These are phyloP conservation scores for Neoaliturus tenellus DNA, from an alignment of 2,888 invertebrate species.

Conservation along the genomic window DNA sequence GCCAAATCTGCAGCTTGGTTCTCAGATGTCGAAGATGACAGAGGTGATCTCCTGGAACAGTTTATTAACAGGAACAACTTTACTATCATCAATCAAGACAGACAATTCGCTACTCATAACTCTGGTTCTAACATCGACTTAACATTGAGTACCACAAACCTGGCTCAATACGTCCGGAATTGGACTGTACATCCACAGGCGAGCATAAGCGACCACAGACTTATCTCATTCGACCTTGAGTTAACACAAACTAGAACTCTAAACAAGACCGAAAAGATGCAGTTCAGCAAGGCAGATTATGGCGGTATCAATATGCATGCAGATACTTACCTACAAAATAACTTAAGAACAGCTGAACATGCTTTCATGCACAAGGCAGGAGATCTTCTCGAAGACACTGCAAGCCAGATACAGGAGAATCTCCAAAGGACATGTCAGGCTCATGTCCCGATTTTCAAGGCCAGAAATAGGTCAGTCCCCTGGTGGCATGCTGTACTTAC, in stretches of 20 bases:
- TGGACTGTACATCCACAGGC: not conserved
- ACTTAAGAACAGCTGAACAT: not conserved
- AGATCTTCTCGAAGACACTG: not conserved
- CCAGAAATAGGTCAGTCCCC: no score
- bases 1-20: no score
- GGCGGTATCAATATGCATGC: not conserved
- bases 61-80: no score
- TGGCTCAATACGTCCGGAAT: not conserved
- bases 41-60: no score
- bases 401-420: not conserved
- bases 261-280: no score
- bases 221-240: no score
- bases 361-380: not conserved
- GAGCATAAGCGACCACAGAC: not conserved
- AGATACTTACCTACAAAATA: not conserved
- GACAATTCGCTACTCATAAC: not conserved
- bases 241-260: no score
- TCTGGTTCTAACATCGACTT: constrained; percentile 9
- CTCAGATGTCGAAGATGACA: not conserved
- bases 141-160: no score
- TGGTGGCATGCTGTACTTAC: not conserved
- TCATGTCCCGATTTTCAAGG: no score
- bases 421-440: not conserved
- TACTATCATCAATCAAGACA: no score
- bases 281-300: no score